Conservation (phyloP, 2,113 vertebrate genomes). For the Apteryx mantelli region DNA sequence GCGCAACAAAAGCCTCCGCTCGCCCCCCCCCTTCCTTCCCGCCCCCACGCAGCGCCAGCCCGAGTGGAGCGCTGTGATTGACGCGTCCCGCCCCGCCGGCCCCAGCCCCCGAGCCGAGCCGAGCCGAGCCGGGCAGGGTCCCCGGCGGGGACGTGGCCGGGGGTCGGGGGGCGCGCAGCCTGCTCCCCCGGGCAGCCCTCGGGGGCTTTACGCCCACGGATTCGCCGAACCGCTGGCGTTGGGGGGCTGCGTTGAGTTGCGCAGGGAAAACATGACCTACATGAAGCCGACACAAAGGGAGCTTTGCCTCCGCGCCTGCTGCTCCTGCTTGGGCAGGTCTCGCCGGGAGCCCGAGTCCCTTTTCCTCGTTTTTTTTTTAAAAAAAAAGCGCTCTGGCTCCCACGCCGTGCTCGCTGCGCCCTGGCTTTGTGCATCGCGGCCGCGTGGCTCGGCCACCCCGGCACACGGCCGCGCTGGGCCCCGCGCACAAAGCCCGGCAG, state of each 20-base stretch:
- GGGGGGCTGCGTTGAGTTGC: background rate
- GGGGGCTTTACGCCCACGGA: background rate
- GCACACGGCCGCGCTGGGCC: background rate
- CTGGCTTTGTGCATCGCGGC: fast-evolving
- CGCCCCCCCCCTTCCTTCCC: too few relatives aligned
- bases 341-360: too few relatives aligned
- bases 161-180: too few relatives aligned
- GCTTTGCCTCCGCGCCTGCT: background rate
- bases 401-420: background rate
- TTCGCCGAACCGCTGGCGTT: background rate
- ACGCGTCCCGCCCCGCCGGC: too few relatives aligned
- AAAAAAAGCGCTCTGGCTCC: background rate
- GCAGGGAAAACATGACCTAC: background rate
- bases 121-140: too few relatives aligned
- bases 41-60: too few relatives aligned
- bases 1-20: too few relatives aligned
- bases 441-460: background rate
- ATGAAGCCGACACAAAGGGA: background rate
- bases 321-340: background rate
- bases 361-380: too few relatives aligned
- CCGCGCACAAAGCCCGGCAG: background rate
- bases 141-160: too few relatives aligned
- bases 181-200: background rate
- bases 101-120: too few relatives aligned
- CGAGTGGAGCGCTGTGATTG: too few relatives aligned